Base-by-base conservation (phyloP, 2,888 invertebrate species). In the Elaeidobius kamerunicus region DNA sequence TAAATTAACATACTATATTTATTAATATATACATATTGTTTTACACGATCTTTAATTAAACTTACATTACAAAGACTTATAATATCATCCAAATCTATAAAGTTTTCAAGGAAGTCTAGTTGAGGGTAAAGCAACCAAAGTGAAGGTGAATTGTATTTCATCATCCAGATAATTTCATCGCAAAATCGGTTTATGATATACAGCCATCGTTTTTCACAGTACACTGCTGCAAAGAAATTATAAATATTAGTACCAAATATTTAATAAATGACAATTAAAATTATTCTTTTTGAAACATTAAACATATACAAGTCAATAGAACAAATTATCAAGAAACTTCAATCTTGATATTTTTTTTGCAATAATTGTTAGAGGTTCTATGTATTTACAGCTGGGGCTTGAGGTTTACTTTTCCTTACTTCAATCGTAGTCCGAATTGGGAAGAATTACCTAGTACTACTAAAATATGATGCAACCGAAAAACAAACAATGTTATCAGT, bases 41-140 rank as follows among this genome's bases (percentile, higher is more conserved):
- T 32, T 23, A 23, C 23, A n/a, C 27, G 5, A 11, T 27, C 9
- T 5, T 27, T 7, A 9, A 12, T n/a, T n/a, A 32, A 34, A 45
- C 23, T 23, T 43, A 50, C 43, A 43, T 11, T 32, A n/a, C 15
- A 40, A 32, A 32, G 28, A 6, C 32, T 30, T n/a, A 15, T 17
- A 18, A 42, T 23, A 46, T 35, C 39, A 2, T 47, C 42, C 42
- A 39, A 46, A 19, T 39, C 40, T 12, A 52, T 52, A 34, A 34
- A 52, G 2, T 45, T 18, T 14, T 14, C 17, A 14, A 55, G 38
- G 38, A 55, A 55, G 14, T 51, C 46, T 16, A 55, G n/a, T 28
- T 55, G 55, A 11, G 40, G 50, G 18, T 35, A 55, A 16, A 55
- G 41, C 23, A 55, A 27, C 55, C 55, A 55, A 14, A 34, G 39